Evolutionary conservation across 2,888 invertebrate species (phyloP), one percentile per base, ranked within the genome.

Genomic region (Amphipyra berbera): DNA sequence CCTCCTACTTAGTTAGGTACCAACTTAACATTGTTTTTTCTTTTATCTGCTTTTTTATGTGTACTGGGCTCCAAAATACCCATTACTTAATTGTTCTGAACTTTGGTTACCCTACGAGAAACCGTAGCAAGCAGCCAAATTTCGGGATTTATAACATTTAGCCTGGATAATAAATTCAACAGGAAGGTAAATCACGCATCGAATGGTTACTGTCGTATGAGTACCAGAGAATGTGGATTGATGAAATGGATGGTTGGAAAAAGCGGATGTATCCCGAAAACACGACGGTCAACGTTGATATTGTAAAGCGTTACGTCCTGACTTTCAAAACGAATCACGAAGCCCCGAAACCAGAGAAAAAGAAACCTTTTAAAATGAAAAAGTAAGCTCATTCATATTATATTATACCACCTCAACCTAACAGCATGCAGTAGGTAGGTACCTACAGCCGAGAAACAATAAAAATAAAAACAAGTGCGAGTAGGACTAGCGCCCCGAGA

Each of bases 151-250:
- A 10, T 37, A 8, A 37, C 4, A 12, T 37, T n/a, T 10, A 37
- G 7, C 37, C 10, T 44, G 7, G 6, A 15, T 37, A 37, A 6
- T 45, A 12, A 30, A 38, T 57, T 45, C 71, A 77, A 65, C 74
- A 95, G 94, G 94, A 95, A 69, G 93, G 93, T 0, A 82, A 82
- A 68, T 78, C 92, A 2, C 88, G 90, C 42, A 91, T 96, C 80
- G 89, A 88, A 76, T 95, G 91, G 85, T 80, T 96, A 45, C 78
- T 96, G 75, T 95, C 95, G 1, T 92, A 95, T 70, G 96, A 96
- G 81, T 96, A 96, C 82, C 92, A 95, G 78, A 89, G 96, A 70
- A 93, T 95, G 88, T 96, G 96, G 96, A 61, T 95, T n/a, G 90
- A 94, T 40, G 96, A 96, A 87, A 87, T 95, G 61, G 94, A 93